Conservation (phyloP, 2,888 invertebrate genomes). For the Drosophila siamana region DNA sequence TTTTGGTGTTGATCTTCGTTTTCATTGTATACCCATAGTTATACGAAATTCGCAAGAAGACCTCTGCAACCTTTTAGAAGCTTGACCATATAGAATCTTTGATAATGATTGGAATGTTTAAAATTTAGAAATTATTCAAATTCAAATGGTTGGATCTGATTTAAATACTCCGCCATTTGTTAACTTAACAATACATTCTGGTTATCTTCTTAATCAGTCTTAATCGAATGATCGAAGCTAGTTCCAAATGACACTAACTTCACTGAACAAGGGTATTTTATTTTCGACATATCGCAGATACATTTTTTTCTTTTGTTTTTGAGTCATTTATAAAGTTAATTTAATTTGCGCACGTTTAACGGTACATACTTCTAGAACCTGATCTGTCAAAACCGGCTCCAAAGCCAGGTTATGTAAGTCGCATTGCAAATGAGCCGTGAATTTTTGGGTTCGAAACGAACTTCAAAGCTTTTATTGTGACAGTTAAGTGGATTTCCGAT, state of each 20-base stretch:
- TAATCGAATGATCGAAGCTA: too few relatives aligned
- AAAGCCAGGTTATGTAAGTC: conserved; percentile 43
- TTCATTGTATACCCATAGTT: too few relatives aligned
- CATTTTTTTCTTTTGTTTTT: background rate
- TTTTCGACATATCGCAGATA: background rate
- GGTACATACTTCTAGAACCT: conserved; percentile 55
- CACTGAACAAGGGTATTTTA: conserved; percentile 2
- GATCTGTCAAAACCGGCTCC: conserved; percentile 60
- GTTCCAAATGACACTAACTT: too few relatives aligned
- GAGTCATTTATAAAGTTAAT: conserved; percentile 7
- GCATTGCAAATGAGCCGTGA: conserved; percentile 13
- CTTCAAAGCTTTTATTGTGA: conserved; percentile 22
- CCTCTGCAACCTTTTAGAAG: background rate
- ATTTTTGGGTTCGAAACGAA: conserved; percentile 14
- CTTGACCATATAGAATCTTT: background rate
- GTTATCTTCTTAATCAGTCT: too few relatives aligned
- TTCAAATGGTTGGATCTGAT: background rate
- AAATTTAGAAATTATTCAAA: background rate
- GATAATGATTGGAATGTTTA: background rate
- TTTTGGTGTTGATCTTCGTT: background rate
- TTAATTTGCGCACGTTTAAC: conserved; percentile 48
- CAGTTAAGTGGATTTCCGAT: conserved; percentile 1
- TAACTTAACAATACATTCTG: too few relatives aligned
- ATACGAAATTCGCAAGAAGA: background rate
- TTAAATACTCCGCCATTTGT: too few relatives aligned